Base-by-base conservation (phyloP, 2,888 invertebrate genomes). In the Oligia strigilis region DNA sequence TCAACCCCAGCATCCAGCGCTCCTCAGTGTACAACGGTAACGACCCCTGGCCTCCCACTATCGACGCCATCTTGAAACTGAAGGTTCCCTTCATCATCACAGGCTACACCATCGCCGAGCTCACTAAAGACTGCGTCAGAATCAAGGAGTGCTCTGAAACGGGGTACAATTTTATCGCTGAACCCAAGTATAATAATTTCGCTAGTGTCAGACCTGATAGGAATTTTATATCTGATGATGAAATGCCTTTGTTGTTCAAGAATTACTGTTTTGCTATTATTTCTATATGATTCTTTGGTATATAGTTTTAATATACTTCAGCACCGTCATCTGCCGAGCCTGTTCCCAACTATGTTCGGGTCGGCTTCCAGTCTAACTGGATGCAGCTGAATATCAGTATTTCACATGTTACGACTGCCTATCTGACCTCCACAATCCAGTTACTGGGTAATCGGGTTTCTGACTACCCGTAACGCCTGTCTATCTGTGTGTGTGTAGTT, bases 161-260 rank as follows among this genome's bases (percentile, higher is more conserved):
- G 0, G 95, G 96, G 2, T 92, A 97, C 49, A 96, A 97, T 66
- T 92, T 98, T 0, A 90, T 98, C 14, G 91, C 97, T 0, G 97
- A 97, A 14, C 97, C 98, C 0, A 96, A 95, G 23, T 94, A 94
- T 60, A 98, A 98, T 94, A 97, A 97, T 0, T 98, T 98, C 88
- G 97, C 98, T 0, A 98, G 98, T 67, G 97, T 98, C 0, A 97
- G 98, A 83, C 98, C 98, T 0, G 98, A 98, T 87, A 97, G 98
- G 72, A 98, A 98, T 91, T 98, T 98, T 85, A 98, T 98, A 23
- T 98, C 98, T 11, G 98, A 98, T 89, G 98, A 98, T 82, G 97
- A 97, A 70, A 97, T 97, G 71, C 98, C 98, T 0, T 94, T 98
- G 79, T 97, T 98, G 91, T 98, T 98, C 90, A 98, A 98, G 92